These are phyloP conservation scores for Lacerta agilis DNA, from an alignment of 2,797 vertebrate species.

Conservation along the genomic window DNA sequence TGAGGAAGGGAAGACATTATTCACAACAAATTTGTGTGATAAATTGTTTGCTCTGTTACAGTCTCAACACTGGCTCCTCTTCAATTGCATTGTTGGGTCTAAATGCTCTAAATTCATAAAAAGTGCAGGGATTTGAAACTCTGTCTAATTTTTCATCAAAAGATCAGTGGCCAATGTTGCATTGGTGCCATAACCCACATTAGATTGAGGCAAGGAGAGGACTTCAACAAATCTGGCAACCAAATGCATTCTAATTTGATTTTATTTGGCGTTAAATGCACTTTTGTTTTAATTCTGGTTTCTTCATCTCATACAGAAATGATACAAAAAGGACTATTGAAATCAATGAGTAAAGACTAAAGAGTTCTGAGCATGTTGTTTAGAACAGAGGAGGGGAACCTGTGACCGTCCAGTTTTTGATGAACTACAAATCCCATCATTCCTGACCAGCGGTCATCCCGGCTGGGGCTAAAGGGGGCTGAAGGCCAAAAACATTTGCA, in stretches of 20 bases:
- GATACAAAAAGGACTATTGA: neutral
- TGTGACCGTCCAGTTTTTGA: neutral
- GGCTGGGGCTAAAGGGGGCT: neutral
- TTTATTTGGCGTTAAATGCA: neutral
- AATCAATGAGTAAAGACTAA: neutral
- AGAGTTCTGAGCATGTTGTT: neutral
- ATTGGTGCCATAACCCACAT: neutral
- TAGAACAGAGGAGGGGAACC: neutral
- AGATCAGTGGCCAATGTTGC: neutral
- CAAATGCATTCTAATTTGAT: neutral
- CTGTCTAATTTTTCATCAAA: constrained; percentile 15
- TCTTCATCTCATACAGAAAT: neutral
- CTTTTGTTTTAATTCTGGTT: neutral
- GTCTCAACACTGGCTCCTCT: neutral
- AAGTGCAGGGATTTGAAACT: neutral
- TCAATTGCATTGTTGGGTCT: constrained; percentile 28
- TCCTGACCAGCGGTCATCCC: neutral
- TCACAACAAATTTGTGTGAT: constrained; percentile 28
- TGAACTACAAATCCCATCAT: neutral
- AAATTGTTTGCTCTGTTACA: constrained; percentile 36
- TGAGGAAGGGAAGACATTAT: constrained; percentile 42
- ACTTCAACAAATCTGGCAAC: neutral
- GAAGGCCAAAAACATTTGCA: neutral
- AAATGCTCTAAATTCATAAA: neutral
- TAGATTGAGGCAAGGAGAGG: neutral